Percentiles rank a stretch among this genome's conserved stretches.
These are phyloP conservation scores for Nebria brevicollis DNA, from an alignment of 2,888 invertebrate genomes.

Conservation along the genomic window DNA sequence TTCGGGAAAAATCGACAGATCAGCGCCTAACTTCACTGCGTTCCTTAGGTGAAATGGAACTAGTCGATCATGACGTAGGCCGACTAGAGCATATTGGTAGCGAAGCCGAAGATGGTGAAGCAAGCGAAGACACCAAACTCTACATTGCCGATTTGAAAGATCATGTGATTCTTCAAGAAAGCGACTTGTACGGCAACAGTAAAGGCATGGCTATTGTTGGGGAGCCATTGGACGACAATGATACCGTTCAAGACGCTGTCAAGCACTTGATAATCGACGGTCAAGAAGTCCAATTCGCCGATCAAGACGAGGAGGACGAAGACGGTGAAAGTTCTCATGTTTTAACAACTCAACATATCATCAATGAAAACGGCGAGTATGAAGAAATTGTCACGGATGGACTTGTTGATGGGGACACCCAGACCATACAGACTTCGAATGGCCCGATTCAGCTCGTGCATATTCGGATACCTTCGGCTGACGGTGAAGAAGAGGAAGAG, in stretches of 20 bases:
- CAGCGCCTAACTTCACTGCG: not conserved
- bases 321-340: slow-evolving; percentile 55
- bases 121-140: slow-evolving; percentile 62
- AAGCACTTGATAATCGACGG: slow-evolving; percentile 62
- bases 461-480: slow-evolving; percentile 60
- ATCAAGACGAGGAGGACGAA: slow-evolving; percentile 55
- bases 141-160: slow-evolving; percentile 67
- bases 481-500: slow-evolving; percentile 62
- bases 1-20: not conserved
- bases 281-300: slow-evolving; percentile 59
- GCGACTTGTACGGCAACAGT: slow-evolving; percentile 54
- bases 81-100: slow-evolving; percentile 49
- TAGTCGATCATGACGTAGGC: slow-evolving; percentile 46
- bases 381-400: slow-evolving; percentile 51
- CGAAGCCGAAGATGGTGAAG: slow-evolving; percentile 52
- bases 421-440: slow-evolving; percentile 62
- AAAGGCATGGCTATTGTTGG: slow-evolving; percentile 52
- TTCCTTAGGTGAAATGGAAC: slow-evolving; percentile 31
- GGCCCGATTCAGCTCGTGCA: slow-evolving; percentile 61
- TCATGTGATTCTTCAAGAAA: slow-evolving; percentile 65
- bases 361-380: slow-evolving; percentile 48
- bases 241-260: slow-evolving; percentile 52
- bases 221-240: slow-evolving; percentile 51
- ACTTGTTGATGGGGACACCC: slow-evolving; percentile 58
- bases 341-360: slow-evolving; percentile 48